Evolutionary conservation across 1,140 invertebrate genomes (phyloP).

Genomic region (Bombus superbus): DNA sequence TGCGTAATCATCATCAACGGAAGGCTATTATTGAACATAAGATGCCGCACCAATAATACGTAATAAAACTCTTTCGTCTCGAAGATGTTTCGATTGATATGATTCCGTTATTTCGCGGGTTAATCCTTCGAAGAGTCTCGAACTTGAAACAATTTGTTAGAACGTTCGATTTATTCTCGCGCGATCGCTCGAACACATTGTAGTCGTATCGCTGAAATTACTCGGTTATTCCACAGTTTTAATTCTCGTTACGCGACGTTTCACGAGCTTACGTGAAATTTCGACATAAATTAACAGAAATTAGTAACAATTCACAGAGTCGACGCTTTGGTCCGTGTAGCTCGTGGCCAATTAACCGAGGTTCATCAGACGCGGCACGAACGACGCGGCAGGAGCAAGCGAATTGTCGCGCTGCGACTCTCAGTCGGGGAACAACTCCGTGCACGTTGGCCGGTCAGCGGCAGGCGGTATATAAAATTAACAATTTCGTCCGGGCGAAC

Average conservation of each 20-base stretch:
- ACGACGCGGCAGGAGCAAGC: not conserved
- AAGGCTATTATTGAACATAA: not conserved
- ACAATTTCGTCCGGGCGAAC: conserved; percentile 46
- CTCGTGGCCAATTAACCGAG: conserved; percentile 13
- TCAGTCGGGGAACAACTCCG: not conserved
- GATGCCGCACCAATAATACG: not conserved
- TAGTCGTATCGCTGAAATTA: no score
- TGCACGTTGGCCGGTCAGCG: not conserved
- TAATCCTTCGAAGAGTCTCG: no score
- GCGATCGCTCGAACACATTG: no score
- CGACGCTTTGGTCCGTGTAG: not conserved
- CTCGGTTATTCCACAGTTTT: not conserved
- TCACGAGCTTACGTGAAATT: no score
- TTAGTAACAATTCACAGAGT: conserved; percentile 9
- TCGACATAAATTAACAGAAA: conserved; percentile 13
- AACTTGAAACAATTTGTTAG: no score
- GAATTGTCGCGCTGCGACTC: not conserved
- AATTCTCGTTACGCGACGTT: not conserved
- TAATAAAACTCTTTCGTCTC: not conserved
- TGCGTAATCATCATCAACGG: not conserved
- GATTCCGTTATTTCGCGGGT: no score
- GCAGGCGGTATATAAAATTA: conserved; percentile 52
- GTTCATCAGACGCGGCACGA: conserved; percentile 20
- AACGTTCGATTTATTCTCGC: no score
- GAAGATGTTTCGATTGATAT: no score